Conservation (phyloP, 2,113 vertebrate species). For the Chloebia gouldiae region DNA sequence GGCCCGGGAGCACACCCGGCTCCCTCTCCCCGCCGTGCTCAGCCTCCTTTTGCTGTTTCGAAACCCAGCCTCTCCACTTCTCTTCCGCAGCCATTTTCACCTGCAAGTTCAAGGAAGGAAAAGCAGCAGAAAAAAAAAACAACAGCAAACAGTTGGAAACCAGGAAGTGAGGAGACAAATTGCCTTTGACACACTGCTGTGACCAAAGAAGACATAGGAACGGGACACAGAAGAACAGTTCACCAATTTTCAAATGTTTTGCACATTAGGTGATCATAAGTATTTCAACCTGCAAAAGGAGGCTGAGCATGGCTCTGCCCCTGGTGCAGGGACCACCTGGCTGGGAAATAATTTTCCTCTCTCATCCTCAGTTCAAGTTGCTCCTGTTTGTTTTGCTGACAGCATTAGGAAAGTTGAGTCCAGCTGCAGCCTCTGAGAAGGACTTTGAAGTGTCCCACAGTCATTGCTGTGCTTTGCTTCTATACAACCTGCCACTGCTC, state of each 20-base stretch:
- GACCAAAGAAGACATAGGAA: neutral
- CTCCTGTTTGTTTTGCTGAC: neutral
- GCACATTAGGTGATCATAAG: neutral
- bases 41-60: accelerated
- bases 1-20: neutral
- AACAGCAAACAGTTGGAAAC: neutral
- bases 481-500: neutral
- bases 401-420: neutral
- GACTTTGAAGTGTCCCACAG: neutral
- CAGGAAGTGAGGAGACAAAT: neutral
- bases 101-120: slow-evolving; percentile 52
- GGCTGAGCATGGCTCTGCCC: too few species aligned
- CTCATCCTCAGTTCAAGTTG: neutral
- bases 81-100: slow-evolving; percentile 55
- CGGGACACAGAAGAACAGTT: neutral
- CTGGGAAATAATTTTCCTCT: neutral
- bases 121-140: neutral
- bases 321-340: neutral
- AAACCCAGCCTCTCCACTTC: neutral
- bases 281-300: neutral
- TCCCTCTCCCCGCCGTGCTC: neutral
- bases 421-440: neutral
- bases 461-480: neutral
- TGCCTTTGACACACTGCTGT: neutral
- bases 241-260: neutral